phyloP scores from a whole-genome alignment of 2,888 invertebrate species.

The Tethea ocularis region DNA sequence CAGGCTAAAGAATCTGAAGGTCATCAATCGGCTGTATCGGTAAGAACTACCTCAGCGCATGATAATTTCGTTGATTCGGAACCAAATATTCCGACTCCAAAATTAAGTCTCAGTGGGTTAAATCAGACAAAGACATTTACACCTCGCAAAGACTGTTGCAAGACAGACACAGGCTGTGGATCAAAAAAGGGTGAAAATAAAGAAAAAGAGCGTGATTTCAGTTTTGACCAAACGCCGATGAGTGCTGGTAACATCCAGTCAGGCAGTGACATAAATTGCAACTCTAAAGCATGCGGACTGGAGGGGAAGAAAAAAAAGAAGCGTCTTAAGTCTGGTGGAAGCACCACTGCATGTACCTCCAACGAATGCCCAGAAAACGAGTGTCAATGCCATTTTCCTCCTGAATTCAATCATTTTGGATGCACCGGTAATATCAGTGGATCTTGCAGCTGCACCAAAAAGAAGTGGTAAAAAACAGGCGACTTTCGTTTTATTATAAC shows the following conservation, averaged over 20 bases:
- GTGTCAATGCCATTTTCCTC: conserved; percentile 52
- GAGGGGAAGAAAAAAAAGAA: not conserved
- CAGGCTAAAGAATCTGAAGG: not conserved
- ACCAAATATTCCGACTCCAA: not conserved
- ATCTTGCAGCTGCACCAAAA: conserved; percentile 40
- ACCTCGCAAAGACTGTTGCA: not conserved
- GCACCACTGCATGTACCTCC: not conserved
- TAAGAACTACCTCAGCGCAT: not conserved
- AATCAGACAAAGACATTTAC: not conserved
- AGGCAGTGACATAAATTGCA: not conserved
- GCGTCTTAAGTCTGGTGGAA: not conserved
- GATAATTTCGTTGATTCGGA: not conserved
- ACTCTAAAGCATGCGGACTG: not conserved
- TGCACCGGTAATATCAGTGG: conserved; percentile 54
- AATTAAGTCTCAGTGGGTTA: not conserved
- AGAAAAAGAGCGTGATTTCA: not conserved
- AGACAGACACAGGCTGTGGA: not conserved
- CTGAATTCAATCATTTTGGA: conserved; percentile 42
- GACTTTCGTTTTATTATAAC: not conserved
- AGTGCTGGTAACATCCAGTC: not conserved
- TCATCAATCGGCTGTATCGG: not conserved
- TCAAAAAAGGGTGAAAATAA: not conserved
- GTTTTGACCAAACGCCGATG: not conserved
- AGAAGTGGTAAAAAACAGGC: conserved; percentile 3
- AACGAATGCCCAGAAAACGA: conserved; percentile 10